Evolutionary conservation across 1,140 invertebrate species (phyloP), one percentile per base, ranked within the genome.

Genomic region (Drosophila ercepeae): DNA sequence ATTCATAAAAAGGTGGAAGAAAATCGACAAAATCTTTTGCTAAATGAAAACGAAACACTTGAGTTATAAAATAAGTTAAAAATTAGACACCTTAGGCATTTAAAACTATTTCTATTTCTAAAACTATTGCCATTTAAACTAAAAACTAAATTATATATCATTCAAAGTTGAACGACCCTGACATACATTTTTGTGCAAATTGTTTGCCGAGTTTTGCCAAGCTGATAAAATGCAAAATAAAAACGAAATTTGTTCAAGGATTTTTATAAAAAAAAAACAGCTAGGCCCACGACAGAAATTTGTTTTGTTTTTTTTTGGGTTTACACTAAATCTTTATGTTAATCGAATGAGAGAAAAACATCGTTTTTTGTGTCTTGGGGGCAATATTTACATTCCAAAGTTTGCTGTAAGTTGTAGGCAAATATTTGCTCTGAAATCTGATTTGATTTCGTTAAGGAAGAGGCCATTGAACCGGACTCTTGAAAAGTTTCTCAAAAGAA

Each of bases 381-480:
- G 44, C n/a, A 50, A 55, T 60, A 53, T 63, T 75, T 61, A 32
- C 52, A 27, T 76, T 45, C 27, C 48, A 39, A 57, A 29, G 23
- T 51, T 52, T 39, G 58, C 8, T 58, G 58, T 65, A 74, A 79
- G 58, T 71, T 71, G 44, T 68, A 41, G 32, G 73, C 73, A 76
- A 76, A 82, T 82, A 81, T 73, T 81, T 73, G 16, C 18, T 14
- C 32, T 52, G 13, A 59, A 44, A 53, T 39, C 27, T 54, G 52
- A 58, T 41, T 70, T 19, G 27, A n/a, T n/a, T n/a, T n/a, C n/a
- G n/a, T n/a, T n/a, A n/a, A n/a, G n/a, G 44, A 4, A 14, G 34
- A 27, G 65, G 39, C 6, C 39, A 51, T 51, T 59, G 65, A 71
- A 59, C 65, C 29, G 8, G 9, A 13, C 25, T 14, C 19, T n/a